phyloP scores from a whole-genome alignment of 2,797 vertebrate genomes.

The Potorous gilbertii region DNA sequence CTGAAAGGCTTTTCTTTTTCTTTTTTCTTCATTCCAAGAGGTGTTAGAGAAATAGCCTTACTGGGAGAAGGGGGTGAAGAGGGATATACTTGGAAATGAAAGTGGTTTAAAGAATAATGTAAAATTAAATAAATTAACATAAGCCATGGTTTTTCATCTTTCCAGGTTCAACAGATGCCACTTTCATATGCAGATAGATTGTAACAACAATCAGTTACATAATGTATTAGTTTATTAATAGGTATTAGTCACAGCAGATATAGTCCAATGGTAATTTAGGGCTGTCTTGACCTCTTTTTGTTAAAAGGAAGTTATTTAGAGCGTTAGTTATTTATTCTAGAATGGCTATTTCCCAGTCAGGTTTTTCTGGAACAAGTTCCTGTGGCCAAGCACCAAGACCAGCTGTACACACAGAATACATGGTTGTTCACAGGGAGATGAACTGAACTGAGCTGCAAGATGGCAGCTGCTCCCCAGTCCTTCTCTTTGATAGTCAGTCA shows the following conservation, averaged over 20 bases:
- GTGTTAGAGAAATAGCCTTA: neutral
- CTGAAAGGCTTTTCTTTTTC: neutral
- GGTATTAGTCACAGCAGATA: fast-evolving
- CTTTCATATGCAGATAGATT: neutral
- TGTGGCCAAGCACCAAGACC: neutral
- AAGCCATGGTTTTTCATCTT: neutral
- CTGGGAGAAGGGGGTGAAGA: neutral
- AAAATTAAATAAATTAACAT: neutral
- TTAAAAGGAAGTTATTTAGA: neutral
- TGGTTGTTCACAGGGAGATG: neutral
- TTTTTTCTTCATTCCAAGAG: neutral
- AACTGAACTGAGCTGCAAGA: neutral
- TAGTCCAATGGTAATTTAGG: neutral
- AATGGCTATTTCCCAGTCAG: neutral
- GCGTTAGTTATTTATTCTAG: neutral
- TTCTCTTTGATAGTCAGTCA: neutral
- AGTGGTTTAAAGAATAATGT: neutral
- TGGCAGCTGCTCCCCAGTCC: neutral
- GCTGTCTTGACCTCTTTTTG: neutral
- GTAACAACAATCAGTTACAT: neutral
- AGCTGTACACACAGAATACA: neutral
- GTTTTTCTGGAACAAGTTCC: neutral
- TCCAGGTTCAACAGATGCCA: neutral
- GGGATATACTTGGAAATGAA: neutral
- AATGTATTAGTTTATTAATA: neutral